Evolutionary conservation across 2,797 vertebrate genomes (phyloP).

Genomic region (Chromobotia macracanthus): DNA sequence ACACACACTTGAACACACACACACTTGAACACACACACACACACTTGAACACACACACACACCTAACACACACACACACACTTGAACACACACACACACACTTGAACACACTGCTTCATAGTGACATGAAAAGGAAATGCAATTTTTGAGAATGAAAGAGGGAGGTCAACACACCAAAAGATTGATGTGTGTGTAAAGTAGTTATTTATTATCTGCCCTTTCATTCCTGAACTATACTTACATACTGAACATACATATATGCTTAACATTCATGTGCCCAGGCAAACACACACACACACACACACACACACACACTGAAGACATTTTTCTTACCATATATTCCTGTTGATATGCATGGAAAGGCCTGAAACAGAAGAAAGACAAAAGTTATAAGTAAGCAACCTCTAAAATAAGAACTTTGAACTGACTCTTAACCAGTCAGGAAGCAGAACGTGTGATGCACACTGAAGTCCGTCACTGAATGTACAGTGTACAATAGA

Average conservation of each 20-base stretch:
- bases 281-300: not conserved
- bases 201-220: not conserved
- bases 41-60: too few species aligned
- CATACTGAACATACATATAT: not conserved
- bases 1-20: too few species aligned
- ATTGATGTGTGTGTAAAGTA: not conserved
- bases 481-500: not conserved
- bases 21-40: too few species aligned
- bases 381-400: slow-evolving; percentile 56
- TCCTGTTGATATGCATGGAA: slow-evolving; percentile 98
- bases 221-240: not conserved
- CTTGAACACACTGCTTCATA: not conserved
- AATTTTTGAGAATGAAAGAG: not conserved
- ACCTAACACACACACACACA: too few species aligned
- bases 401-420: too few species aligned
- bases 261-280: not conserved
- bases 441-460: not conserved
- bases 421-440: not conserved
- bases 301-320: too few species aligned
- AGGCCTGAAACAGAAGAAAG: slow-evolving; percentile 85
- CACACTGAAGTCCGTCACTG: slow-evolving; percentile 2
- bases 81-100: too few species aligned
- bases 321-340: slow-evolving; percentile 90
- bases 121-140: slow-evolving; percentile 3
- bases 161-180: not conserved